Evolutionary conservation across 2,888 invertebrate species (phyloP), one percentile per base, ranked within the genome.

Genomic region (Acrobasis repandana): DNA sequence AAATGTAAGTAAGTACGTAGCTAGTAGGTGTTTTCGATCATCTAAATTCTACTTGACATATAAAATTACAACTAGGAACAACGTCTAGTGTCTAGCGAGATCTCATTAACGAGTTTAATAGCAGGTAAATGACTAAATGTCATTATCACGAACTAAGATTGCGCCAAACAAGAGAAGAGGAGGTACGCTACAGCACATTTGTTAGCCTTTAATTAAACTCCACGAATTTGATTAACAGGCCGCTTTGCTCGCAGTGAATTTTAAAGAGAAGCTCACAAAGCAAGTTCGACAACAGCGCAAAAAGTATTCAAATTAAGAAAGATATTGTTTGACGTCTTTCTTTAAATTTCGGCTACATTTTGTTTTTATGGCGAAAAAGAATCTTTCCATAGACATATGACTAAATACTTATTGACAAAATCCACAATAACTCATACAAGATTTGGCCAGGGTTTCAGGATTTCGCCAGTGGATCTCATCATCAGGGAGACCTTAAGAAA

Each of bases 141-240:
- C n/a, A 43, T 14, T 43, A 43, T 5, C 43, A 43, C n/a, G 5
- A 43, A 43, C 43, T n/a, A 43, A 43, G 43, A 43, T 43, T 43
- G 15, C 9, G 10, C 18, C 16, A 6, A 9, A 33, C 28, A 28
- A 28, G 28, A 6, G 0, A 28, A 5, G 6, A 28, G 28, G 4
- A 28, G 28, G 28, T 36, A 15, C 36, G 16, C 10, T 16, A 16
- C 34, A 38, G n/a, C 34, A 15, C 34, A 52, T 52, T 33, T 63
- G 61, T 51, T 63, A 63, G 65, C 65, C 67, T 70, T 72, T 76
- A 75, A 76, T 77, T 74, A 75, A 72, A 74, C 64, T 68, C 66
- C 62, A 65, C 67, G 67, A 76, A 76, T 51, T 43, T 56, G 71
- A 63, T 64, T 58, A 65, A 64, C 61, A 61, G 54, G 51, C 57